Base-by-base conservation (phyloP, 2,888 invertebrate species). In the Eurois occulta region DNA sequence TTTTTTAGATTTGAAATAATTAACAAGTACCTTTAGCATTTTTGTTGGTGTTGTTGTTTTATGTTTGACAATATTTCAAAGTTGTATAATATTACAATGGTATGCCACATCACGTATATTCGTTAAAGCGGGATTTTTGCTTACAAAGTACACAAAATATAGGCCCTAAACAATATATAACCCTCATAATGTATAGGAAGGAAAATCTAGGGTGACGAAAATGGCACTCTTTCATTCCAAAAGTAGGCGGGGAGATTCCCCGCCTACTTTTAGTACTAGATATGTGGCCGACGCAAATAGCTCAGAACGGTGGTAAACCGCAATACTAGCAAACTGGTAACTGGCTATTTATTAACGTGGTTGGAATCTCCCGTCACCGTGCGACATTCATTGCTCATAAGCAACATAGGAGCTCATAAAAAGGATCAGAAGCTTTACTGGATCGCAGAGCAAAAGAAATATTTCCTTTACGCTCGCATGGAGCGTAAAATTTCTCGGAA, bases 381-480 rank as follows among this genome's bases (percentile, higher is more conserved):
- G 88, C 87, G 91, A 93, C 92, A 91, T 93, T 93, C 92, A 94
- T 93, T 92, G 92, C 92, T 92, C 93, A 93, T 92, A 92, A 92
- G 91, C 91, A 91, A 91, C 93, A 91, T 90, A 87, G 90, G 81
- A 91, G 89, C 92, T 93, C 94, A 94, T 95, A 95, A 95, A 95
- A 93, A 89, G 94, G 94, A 94, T 95, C 93, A 93, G 85, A 88
- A 92, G 94, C 92, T 94, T 94, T 93, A 90, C 91, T 87, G 92
- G 92, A 93, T 94, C 92, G 92, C 85, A 90, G 90, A 90, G 90
- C 91, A 93, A 94, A 95, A 94, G 92, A 94, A 94, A 95, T 94
- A 95, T 94, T 93, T 94, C 92, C 91, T 91, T 91, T 91, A 91
- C 92, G 92, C 91, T 92, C 88, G 88, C 88, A 84, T 89, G 89